Conservation (phyloP, 1,140 invertebrate species). For the Pentalonia nigronervosa region DNA sequence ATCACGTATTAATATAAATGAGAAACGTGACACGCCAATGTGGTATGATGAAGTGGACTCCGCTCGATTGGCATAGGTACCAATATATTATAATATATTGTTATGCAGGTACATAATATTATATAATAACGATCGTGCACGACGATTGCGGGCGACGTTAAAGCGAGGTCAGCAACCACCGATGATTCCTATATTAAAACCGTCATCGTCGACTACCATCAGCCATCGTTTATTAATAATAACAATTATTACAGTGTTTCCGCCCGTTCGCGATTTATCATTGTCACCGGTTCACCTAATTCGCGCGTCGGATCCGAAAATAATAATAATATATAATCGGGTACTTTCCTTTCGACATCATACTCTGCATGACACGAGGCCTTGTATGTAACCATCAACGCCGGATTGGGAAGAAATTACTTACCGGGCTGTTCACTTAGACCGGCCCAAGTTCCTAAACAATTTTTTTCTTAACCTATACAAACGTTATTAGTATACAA, state of each 20-base stretch:
- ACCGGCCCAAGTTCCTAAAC: too few relatives aligned
- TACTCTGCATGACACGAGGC: background rate
- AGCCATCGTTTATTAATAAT: background rate
- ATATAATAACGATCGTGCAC: background rate
- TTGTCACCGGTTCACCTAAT: background rate
- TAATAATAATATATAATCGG: background rate
- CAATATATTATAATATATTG: background rate
- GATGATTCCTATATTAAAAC: background rate
- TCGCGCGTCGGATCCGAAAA: background rate
- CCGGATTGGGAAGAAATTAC: too few relatives aligned
- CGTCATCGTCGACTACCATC: background rate
- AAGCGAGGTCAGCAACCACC: background rate
- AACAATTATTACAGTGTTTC: slow-evolving; percentile 24
- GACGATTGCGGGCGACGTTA: background rate
- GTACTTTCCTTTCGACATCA: background rate
- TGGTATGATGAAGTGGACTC: background rate
- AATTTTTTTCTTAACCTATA: too few relatives aligned
- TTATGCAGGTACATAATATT: background rate
- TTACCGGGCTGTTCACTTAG: too few relatives aligned
- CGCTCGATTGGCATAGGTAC: background rate
- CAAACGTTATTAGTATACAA: too few relatives aligned
- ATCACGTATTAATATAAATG: background rate
- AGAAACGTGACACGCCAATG: background rate
- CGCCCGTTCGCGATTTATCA: background rate
- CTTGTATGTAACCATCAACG: too few relatives aligned